phyloP scores from a whole-genome alignment of 2,113 vertebrate species.

The Brachionichthys hirsutus region DNA sequence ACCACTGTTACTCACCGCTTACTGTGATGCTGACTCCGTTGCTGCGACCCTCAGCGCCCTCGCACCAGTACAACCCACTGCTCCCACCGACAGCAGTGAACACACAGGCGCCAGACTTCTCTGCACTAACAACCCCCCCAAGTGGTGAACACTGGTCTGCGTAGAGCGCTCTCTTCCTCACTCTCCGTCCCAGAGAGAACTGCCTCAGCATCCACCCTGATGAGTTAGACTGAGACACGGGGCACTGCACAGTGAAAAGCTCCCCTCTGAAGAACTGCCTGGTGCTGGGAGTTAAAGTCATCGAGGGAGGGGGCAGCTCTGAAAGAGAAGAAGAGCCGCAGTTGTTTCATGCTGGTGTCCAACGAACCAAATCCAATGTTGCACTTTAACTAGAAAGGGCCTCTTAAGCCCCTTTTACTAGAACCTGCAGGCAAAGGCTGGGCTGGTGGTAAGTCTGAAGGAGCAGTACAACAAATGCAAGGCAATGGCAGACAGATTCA shows the following conservation, averaged over 20 bases:
- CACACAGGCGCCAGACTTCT: neutral
- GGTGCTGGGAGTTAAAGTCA: slow-evolving; percentile 56
- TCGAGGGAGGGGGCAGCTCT: slow-evolving; percentile 40
- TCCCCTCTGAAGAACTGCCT: slow-evolving; percentile 51
- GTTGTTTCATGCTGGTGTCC: neutral
- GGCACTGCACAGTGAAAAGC: slow-evolving; percentile 53
- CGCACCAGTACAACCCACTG: slow-evolving; percentile 74
- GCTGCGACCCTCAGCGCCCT: slow-evolving; percentile 43
- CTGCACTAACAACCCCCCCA: slow-evolving; percentile 18
- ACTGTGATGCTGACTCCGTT: slow-evolving; percentile 61
- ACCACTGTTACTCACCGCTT: slow-evolving; percentile 57
- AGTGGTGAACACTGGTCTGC: slow-evolving; percentile 32
- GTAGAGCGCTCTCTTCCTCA: neutral
- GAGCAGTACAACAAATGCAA: no score
- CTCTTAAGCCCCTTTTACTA: no score
- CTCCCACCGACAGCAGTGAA: slow-evolving; percentile 29
- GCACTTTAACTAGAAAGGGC: no score
- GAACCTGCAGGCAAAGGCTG: no score
- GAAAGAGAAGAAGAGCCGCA: neutral
- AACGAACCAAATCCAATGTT: no score
- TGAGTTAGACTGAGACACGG: slow-evolving; percentile 21
- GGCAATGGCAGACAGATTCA: no score
- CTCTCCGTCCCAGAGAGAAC: slow-evolving; percentile 1
- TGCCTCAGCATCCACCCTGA: slow-evolving; percentile 50
- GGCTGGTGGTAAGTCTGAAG: no score